A percentile compares a stretch with the other conserved stretches of the same genome.
These are phyloP conservation scores for Ferdinandea cuprea DNA, from an alignment of 2,888 invertebrate species.

Conservation along the genomic window DNA sequence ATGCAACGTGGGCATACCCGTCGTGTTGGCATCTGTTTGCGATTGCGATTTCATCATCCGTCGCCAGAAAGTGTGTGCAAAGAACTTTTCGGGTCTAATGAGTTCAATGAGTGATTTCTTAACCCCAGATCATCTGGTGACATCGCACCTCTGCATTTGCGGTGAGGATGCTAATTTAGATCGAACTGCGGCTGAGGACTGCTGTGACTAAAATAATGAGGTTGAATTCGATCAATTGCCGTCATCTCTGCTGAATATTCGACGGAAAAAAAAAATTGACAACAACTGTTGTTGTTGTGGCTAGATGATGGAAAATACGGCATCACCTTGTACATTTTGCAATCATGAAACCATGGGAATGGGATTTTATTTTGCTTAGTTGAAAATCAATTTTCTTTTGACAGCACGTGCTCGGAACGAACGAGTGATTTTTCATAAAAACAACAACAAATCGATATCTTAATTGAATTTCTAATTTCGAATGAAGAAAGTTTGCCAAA, in stretches of 20 bases:
- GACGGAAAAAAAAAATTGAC: conserved; percentile 2
- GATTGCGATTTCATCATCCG: neutral
- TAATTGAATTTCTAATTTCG: neutral
- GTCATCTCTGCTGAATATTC: conserved; percentile 31
- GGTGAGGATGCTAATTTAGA: conserved; percentile 50
- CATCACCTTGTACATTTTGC: conserved; percentile 6
- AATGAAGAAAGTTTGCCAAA: neutral
- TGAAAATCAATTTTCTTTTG: neutral
- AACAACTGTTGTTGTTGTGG: conserved; percentile 13
- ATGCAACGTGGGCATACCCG: conserved; percentile 32
- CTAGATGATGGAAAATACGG: conserved; percentile 7
- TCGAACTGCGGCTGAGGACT: conserved; percentile 47
- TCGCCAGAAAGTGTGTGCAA: no score
- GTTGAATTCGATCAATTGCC: conserved; percentile 43
- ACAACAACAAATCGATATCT: neutral
- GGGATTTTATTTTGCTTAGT: neutral
- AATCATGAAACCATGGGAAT: neutral
- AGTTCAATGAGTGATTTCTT: conserved; percentile 42
- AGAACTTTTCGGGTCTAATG: neutral
- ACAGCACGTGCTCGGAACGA: neutral
- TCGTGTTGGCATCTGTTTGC: neutral
- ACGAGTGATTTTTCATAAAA: neutral
- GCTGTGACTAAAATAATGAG: conserved; percentile 50
- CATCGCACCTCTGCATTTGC: conserved; percentile 48
- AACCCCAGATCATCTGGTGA: conserved; percentile 64